These are phyloP conservation scores for Mimas tiliae DNA, from an alignment of 2,888 invertebrate genomes.

Conservation along the genomic window DNA sequence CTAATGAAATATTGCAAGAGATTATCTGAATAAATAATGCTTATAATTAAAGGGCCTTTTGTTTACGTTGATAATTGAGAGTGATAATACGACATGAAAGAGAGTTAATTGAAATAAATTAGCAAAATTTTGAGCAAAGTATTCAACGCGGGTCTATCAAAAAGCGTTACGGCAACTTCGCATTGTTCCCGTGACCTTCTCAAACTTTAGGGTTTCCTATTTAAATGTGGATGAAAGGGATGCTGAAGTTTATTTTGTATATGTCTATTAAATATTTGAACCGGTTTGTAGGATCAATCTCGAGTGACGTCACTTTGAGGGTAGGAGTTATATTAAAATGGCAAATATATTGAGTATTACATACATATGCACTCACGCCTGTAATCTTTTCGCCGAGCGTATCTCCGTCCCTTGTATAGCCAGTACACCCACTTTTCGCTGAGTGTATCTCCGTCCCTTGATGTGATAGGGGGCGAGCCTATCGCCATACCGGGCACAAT, in stretches of 20 bases:
- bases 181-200: conserved; percentile 42
- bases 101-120: conserved; percentile 57
- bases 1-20: conserved; percentile 45
- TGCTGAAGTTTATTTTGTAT: conserved; percentile 38
- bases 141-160: conserved; percentile 44
- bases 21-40: conserved; percentile 48
- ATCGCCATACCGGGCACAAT: too few species aligned
- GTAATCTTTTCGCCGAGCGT: too few species aligned
- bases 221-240: conserved; percentile 48
- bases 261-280: conserved; percentile 29
- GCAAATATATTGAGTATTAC: too few species aligned
- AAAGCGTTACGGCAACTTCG: conserved; percentile 43
- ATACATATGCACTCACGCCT: too few species aligned
- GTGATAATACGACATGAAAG: conserved; percentile 55
- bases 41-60: conserved; percentile 49
- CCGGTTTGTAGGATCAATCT: not conserved
- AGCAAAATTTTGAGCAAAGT: conserved; percentile 43
- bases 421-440: too few species aligned
- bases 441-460: too few species aligned
- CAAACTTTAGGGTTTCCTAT: conserved; percentile 45
- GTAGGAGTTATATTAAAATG: too few species aligned
- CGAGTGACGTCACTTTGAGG: not conserved
- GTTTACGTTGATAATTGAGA: conserved; percentile 53
- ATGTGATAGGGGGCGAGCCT: too few species aligned
- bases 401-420: too few species aligned